These are phyloP conservation scores for Tympanoctomys barrerae DNA, from an alignment of 2,797 vertebrate species.

Conservation along the genomic window DNA sequence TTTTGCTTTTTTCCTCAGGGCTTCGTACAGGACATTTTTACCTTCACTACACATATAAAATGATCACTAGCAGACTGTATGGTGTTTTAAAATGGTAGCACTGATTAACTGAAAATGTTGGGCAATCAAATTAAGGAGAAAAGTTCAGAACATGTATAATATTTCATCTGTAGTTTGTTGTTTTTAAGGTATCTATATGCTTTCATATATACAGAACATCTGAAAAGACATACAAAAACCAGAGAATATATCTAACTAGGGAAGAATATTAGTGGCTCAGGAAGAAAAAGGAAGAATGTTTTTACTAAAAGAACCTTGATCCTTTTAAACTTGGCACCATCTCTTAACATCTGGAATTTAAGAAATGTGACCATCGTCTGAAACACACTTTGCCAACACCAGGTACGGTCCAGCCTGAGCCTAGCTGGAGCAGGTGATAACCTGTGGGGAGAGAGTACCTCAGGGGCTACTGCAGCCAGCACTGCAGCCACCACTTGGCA, in stretches of 20 bases:
- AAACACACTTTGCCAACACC: not conserved
- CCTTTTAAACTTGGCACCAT: not conserved
- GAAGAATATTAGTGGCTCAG: not conserved
- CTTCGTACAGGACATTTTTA: not conserved
- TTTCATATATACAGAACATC: not conserved
- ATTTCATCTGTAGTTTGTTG: not conserved
- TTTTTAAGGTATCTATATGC: not conserved
- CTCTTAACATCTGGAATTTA: not conserved
- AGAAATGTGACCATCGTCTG: not conserved
- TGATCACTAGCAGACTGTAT: not conserved
- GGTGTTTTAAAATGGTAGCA: not conserved
- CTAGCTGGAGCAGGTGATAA: too few species aligned
- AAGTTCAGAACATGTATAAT: not conserved
- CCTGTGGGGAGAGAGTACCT: not conserved
- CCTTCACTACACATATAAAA: not conserved
- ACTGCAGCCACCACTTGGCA: not conserved
- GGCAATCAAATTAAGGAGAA: not conserved
- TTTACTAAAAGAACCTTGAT: not conserved
- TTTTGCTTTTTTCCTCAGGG: not conserved
- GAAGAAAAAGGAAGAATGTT: not conserved
- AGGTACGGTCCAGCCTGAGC: not conserved
- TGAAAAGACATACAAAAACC: not conserved
- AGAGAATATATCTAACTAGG: not conserved
- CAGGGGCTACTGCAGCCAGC: not conserved
- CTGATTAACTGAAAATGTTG: not conserved